These are phyloP conservation scores for Lomographa bimaculata DNA, from an alignment of 2,888 invertebrate genomes.

Conservation along the genomic window DNA sequence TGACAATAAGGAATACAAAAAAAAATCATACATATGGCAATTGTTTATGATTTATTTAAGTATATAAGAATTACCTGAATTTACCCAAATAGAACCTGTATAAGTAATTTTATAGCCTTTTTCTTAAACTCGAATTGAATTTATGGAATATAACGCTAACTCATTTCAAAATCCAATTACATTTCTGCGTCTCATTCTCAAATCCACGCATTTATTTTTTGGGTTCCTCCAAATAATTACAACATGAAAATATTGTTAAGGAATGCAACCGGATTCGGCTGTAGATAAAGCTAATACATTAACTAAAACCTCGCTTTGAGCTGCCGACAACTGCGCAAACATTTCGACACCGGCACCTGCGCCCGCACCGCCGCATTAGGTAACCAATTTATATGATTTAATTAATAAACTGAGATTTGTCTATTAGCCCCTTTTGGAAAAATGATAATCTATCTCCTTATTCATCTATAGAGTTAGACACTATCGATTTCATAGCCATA, in stretches of 20 bases:
- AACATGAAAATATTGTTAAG: constrained; percentile 2
- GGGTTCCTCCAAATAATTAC: constrained; percentile 1
- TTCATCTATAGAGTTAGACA: background rate
- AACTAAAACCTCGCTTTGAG: constrained; percentile 3
- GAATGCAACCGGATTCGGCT: constrained; percentile 13
- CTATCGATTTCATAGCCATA: constrained; percentile 16
- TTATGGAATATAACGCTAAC: too few species aligned
- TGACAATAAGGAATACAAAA: too few species aligned
- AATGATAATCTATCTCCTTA: constrained; percentile 12
- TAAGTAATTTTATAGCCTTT: too few species aligned
- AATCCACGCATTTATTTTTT: background rate
- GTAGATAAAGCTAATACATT: constrained; percentile 9
- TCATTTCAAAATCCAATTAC: too few species aligned
- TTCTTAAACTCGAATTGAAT: too few species aligned
- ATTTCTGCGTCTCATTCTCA: too few species aligned
- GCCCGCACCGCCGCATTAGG: background rate
- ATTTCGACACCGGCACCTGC: constrained; percentile 18
- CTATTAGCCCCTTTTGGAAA: constrained; percentile 13
- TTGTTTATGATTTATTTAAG: too few species aligned
- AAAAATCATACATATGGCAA: too few species aligned
- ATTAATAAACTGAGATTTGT: constrained; percentile 25
- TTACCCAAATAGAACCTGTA: too few species aligned
- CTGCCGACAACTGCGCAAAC: constrained; percentile 21
- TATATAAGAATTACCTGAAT: too few species aligned
- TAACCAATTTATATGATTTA: constrained; percentile 12